These are phyloP conservation scores for Falcaria lacertinaria DNA, from an alignment of 2,888 invertebrate species.

Conservation along the genomic window DNA sequence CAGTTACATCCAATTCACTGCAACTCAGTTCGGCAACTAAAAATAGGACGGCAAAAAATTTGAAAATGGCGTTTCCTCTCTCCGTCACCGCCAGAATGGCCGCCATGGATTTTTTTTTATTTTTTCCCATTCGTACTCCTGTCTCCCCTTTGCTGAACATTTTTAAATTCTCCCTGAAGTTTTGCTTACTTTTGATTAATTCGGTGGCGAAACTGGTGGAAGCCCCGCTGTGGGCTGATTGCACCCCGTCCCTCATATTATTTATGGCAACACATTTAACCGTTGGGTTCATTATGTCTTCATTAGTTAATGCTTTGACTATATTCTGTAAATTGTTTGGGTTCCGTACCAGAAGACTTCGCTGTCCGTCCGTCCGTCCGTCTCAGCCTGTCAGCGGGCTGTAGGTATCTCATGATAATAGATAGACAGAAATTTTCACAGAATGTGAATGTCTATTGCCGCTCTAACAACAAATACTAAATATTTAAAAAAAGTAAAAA, in stretches of 20 bases:
- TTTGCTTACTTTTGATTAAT: conserved; percentile 73
- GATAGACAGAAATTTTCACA: too few relatives aligned
- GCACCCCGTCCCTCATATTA: conserved; percentile 13
- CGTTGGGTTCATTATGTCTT: conserved; percentile 6
- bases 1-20: conserved; percentile 17
- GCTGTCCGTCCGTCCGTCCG: too few relatives aligned
- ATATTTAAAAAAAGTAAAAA: too few relatives aligned
- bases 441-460: too few relatives aligned
- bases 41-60: conserved; percentile 47
- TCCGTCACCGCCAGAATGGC: conserved; percentile 71
- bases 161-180: conserved; percentile 42
- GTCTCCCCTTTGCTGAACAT: conserved; percentile 52
- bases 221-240: conserved; percentile 60
- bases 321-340: background rate
- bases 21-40: conserved; percentile 21
- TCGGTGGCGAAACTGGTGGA: conserved; percentile 66
- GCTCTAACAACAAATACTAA: too few relatives aligned
- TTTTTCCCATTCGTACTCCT: conserved; percentile 44
- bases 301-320: background rate
- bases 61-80: conserved; percentile 67
- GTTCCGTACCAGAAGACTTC: too few relatives aligned
- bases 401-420: too few relatives aligned
- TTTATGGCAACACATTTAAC: conserved; percentile 34
- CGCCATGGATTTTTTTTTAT: conserved; percentile 57
- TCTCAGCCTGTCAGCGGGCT: too few relatives aligned